A percentile compares a stretch with the other conserved stretches of the same genome.
Conservation (phyloP, 1,140 invertebrate genomes). For the Myzus persicae region DNA sequence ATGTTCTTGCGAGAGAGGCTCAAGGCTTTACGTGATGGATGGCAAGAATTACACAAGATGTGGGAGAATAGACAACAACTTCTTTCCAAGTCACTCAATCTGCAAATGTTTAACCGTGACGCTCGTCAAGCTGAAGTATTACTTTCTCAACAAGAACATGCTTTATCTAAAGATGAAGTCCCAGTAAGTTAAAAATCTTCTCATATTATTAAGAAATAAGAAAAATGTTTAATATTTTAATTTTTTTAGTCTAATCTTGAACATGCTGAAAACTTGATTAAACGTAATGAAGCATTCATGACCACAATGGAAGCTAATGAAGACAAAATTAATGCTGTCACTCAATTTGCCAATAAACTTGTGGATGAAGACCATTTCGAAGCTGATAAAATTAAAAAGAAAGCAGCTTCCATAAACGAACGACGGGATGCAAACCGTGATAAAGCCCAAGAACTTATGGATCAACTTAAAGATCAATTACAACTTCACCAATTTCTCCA, state of each 20-base stretch:
- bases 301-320: conserved; percentile 99
- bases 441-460: conserved; percentile 88
- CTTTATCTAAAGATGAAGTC: conserved; percentile 92
- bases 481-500: conserved; percentile 93
- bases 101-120: conserved; percentile 96
- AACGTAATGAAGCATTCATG: conserved; percentile 97
- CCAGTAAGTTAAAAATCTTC: conserved; percentile 69
- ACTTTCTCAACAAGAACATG: conserved; percentile 96
- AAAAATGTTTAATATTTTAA: neutral
- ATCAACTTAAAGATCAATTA: conserved; percentile 92
- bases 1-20: conserved; percentile 97
- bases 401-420: conserved; percentile 92
- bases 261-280: conserved; percentile 96
- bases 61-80: conserved; percentile 98
- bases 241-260: conserved; percentile 75
- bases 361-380: conserved; percentile 85
- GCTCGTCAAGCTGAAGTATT: conserved; percentile 97
- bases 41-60: conserved; percentile 99
- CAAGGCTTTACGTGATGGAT: conserved; percentile 97
- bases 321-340: conserved; percentile 96
- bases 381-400: conserved; percentile 93
- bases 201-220: neutral
- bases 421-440: conserved; percentile 89
- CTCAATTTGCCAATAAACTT: conserved; percentile 89
- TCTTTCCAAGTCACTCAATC: conserved; percentile 90